Conservation (phyloP, 37 sponge, comb jelly and placozoan genomes). For the Spongilla lacustris region DNA sequence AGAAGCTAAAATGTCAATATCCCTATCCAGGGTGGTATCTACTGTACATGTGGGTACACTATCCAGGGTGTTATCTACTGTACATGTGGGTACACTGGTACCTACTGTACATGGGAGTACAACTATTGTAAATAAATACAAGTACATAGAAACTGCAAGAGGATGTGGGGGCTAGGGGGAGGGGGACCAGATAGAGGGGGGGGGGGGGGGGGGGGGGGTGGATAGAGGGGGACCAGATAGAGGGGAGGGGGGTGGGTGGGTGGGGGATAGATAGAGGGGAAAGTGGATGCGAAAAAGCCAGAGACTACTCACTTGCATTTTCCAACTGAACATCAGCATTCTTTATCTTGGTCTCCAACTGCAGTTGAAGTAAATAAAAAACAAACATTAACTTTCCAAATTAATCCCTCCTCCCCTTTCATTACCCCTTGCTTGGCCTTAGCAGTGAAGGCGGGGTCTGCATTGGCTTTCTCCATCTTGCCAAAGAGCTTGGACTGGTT, state of each 20-base stretch:
- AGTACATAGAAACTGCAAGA: too few species aligned
- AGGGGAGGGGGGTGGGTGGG: background rate
- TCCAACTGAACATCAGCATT: slow-evolving; percentile 33
- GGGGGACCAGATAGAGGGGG: background rate
- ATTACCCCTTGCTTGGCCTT: slow-evolving; percentile 28
- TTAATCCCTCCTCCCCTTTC: background rate
- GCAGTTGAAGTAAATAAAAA: background rate
- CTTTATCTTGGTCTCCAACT: slow-evolving; percentile 34
- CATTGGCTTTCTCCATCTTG: slow-evolving; percentile 37
- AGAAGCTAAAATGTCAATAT: too few species aligned
- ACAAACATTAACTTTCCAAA: background rate
- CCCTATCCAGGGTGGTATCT: too few species aligned
- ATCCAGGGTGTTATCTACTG: too few species aligned
- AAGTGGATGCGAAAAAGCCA: slow-evolving; percentile 12
- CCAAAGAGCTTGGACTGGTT: slow-evolving; percentile 7
- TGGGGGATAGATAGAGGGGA: background rate
- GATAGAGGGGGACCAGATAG: too few species aligned
- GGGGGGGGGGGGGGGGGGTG: background rate
- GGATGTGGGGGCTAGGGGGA: too few species aligned
- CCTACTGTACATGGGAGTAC: too few species aligned
- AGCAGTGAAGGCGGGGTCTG: slow-evolving; percentile 7
- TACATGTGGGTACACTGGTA: too few species aligned
- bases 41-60: too few species aligned
- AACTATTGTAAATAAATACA: too few species aligned
- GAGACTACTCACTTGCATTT: slow-evolving; percentile 22